Percentiles rank a stretch among this genome's conserved stretches.
Evolutionary conservation across 2,797 vertebrate species (phyloP).

Genomic region (Sebastes diaconus): DNA sequence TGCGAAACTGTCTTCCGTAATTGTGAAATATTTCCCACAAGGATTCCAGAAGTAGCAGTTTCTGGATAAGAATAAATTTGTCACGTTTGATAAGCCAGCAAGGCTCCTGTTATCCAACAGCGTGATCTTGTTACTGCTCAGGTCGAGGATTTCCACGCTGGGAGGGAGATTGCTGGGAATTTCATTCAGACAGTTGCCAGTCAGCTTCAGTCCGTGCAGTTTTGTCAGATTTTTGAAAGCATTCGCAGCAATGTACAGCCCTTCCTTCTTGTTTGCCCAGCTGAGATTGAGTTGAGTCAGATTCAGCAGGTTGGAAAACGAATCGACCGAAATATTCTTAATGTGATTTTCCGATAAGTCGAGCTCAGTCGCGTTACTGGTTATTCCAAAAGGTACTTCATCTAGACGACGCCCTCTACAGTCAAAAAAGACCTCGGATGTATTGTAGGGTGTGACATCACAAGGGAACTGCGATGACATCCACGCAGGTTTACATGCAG

Average conservation of each 20-base stretch:
- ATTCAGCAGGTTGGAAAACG: conserved; percentile 79
- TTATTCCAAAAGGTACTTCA: conserved; percentile 82
- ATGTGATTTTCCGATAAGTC: conserved; percentile 89
- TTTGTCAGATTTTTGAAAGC: conserved; percentile 84
- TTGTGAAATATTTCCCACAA: conserved; percentile 78
- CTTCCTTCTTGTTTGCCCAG: conserved; percentile 77
- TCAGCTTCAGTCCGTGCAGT: conserved; percentile 79
- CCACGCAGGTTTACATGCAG: conserved; percentile 64
- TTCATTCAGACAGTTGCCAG: conserved; percentile 74
- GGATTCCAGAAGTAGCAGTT: conserved; percentile 91
- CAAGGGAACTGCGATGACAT: conserved; percentile 87
- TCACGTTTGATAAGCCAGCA: conserved; percentile 79
- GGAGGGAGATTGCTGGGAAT: conserved; percentile 84
- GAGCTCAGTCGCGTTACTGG: conserved; percentile 84
- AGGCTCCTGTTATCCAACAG: conserved; percentile 75
- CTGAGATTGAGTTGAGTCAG: conserved; percentile 84
- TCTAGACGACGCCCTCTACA: conserved; percentile 80
- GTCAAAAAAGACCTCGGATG: conserved; percentile 76
- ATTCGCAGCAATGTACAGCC: conserved; percentile 50
- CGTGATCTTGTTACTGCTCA: conserved; percentile 84
- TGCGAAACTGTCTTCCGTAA: conserved; percentile 79
- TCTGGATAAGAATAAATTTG: conserved; percentile 81
- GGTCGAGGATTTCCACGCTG: conserved; percentile 74
- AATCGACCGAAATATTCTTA: conserved; percentile 58
- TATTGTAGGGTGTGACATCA: conserved; percentile 70